A percentile compares a stretch with the other conserved stretches of the same genome.
Conservation (phyloP, 1,140 invertebrate genomes). For the Orius insidiosus region DNA sequence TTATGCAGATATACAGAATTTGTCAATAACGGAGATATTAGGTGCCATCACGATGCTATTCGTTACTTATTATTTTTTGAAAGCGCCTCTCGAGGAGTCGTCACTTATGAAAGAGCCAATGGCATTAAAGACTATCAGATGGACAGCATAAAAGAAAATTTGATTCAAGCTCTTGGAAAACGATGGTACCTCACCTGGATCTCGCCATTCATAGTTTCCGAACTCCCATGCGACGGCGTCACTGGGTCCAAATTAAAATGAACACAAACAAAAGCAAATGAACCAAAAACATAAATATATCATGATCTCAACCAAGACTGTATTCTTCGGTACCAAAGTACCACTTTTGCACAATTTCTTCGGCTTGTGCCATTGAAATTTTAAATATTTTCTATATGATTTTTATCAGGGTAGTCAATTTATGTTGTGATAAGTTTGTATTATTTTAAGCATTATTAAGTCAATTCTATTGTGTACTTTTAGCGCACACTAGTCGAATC, state of each 20-base stretch:
- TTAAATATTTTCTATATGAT: too few species aligned
- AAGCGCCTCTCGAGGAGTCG: conserved; percentile 42
- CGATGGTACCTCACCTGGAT: conserved; percentile 59
- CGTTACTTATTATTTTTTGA: conserved; percentile 49
- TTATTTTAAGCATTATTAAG: too few species aligned
- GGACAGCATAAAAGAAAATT: conserved; percentile 45
- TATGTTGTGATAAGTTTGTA: too few species aligned
- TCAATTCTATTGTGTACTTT: too few species aligned
- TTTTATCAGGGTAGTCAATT: too few species aligned
- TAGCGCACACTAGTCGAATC: too few species aligned
- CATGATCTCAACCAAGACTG: not conserved
- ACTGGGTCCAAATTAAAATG: conserved; percentile 30
- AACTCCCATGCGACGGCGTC: conserved; percentile 56
- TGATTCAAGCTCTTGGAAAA: conserved; percentile 50
- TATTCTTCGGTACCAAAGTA: too few species aligned
- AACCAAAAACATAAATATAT: not conserved
- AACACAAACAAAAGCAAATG: not conserved
- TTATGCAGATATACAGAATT: conserved; percentile 43
- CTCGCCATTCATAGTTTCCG: conserved; percentile 57
- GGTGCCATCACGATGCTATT: conserved; percentile 46
- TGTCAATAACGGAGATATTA: conserved; percentile 47
- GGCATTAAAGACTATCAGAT: conserved; percentile 45
- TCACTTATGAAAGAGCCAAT: conserved; percentile 47
- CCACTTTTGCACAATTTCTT: too few species aligned
- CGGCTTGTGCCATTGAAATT: too few species aligned